These are phyloP conservation scores for Salarias fasciatus DNA, from an alignment of 2,797 vertebrate genomes.

Conservation along the genomic window DNA sequence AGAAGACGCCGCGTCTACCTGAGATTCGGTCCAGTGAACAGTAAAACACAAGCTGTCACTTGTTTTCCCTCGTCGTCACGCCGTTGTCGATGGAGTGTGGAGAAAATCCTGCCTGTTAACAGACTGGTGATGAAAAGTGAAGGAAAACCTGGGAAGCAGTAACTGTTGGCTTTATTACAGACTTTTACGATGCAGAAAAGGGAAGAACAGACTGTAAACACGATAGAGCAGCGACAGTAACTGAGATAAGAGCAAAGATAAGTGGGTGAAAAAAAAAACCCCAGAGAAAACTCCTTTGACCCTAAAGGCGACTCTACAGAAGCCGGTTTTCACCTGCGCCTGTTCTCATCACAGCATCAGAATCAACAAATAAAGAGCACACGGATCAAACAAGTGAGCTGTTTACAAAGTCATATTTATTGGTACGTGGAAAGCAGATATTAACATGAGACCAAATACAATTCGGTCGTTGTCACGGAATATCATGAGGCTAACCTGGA, in stretches of 20 bases:
- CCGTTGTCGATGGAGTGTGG: slow-evolving; percentile 22
- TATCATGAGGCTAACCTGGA: slow-evolving; percentile 75
- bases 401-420: slow-evolving; percentile 74
- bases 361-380: not conserved
- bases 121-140: too few species aligned
- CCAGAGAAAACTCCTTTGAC: not conserved
- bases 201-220: slow-evolving; percentile 53
- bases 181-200: slow-evolving; percentile 40
- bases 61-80: slow-evolving; percentile 1
- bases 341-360: too few species aligned
- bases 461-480: slow-evolving; percentile 76
- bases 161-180: too few species aligned
- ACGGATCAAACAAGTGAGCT: slow-evolving; percentile 17
- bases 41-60: slow-evolving; percentile 45
- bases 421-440: slow-evolving; percentile 79
- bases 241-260: slow-evolving; percentile 47
- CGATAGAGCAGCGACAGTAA: slow-evolving; percentile 3
- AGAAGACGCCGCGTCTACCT: slow-evolving; percentile 26
- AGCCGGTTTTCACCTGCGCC: too few species aligned
- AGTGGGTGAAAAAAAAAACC: slow-evolving; percentile 42
- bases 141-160: too few species aligned
- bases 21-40: slow-evolving; percentile 62
- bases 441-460: slow-evolving; percentile 82
- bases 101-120: slow-evolving; percentile 4
- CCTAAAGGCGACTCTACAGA: too few species aligned